phyloP scores from a whole-genome alignment of 2,888 invertebrate genomes.

The Chironomus riparius region DNA sequence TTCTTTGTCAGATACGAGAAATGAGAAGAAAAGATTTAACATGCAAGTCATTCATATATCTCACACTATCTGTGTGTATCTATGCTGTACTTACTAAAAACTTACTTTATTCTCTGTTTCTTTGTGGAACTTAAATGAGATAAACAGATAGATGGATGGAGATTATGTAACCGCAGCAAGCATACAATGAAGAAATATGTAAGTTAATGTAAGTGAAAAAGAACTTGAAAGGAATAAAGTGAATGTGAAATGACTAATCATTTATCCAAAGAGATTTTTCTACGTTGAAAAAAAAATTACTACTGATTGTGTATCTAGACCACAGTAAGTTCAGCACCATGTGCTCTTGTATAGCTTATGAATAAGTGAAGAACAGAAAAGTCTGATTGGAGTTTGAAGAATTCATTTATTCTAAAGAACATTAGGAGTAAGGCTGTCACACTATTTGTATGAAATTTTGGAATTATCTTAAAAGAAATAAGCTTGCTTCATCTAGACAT shows the following conservation, averaged over 20 bases:
- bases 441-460: no score
- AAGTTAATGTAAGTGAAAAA: neutral
- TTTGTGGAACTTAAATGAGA: neutral
- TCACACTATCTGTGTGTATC: neutral
- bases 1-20: no score
- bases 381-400: neutral
- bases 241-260: neutral
- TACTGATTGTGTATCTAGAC: neutral
- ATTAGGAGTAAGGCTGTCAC: no score
- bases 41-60: neutral
- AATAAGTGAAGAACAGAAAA: neutral
- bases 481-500: no score
- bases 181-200: neutral
- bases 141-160: neutral
- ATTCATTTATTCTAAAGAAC: neutral
- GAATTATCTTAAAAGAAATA: no score
- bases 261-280: no score
- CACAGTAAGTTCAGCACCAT: neutral
- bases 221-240: neutral
- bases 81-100: no score
- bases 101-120: no score
- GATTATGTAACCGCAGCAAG: neutral
- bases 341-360: neutral
- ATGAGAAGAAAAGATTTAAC: neutral
- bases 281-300: neutral